These are phyloP conservation scores for Ctenopoma kingsleyae DNA, from an alignment of 2,797 vertebrate genomes.

Conservation along the genomic window DNA sequence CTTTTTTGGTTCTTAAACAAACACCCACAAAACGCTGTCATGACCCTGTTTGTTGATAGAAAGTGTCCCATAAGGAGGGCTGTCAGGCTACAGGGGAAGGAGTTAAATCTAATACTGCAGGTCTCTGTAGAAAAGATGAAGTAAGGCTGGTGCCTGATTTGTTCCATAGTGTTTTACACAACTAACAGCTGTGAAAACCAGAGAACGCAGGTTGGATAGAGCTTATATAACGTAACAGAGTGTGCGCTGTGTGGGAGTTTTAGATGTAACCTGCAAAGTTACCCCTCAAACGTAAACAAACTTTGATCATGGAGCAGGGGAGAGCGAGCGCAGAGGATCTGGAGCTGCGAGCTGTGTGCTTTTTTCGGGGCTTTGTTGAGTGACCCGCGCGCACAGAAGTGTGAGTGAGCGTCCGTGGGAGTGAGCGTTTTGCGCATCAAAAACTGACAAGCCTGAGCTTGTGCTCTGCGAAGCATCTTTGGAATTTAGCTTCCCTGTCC, in stretches of 20 bases:
- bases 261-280: slow-evolving; percentile 71
- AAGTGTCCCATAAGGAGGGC: slow-evolving; percentile 11
- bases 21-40: not conserved
- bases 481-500: slow-evolving; percentile 75
- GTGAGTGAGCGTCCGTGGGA: slow-evolving; percentile 57
- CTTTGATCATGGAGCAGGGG: slow-evolving; percentile 63
- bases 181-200: slow-evolving; percentile 60
- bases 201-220: slow-evolving; percentile 43
- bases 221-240: slow-evolving; percentile 68
- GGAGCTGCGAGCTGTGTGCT: slow-evolving; percentile 29
- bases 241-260: slow-evolving; percentile 68
- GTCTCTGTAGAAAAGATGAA: slow-evolving; percentile 35
- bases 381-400: slow-evolving; percentile 42
- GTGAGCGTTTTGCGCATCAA: slow-evolving; percentile 58
- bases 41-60: not conserved
- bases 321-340: slow-evolving; percentile 52
- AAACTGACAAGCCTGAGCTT: slow-evolving; percentile 70
- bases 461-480: slow-evolving; percentile 73
- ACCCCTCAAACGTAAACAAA: slow-evolving; percentile 76
- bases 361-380: slow-evolving; percentile 47
- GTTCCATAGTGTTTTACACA: slow-evolving; percentile 54
- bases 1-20: not conserved
- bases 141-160: slow-evolving; percentile 37
- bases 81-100: slow-evolving; percentile 17
- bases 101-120: slow-evolving; percentile 34